Percentiles rank a stretch among this genome's conserved stretches.
These are phyloP conservation scores for Pseudonaja textilis DNA, from an alignment of 2,113 vertebrate species.

Conservation along the genomic window DNA sequence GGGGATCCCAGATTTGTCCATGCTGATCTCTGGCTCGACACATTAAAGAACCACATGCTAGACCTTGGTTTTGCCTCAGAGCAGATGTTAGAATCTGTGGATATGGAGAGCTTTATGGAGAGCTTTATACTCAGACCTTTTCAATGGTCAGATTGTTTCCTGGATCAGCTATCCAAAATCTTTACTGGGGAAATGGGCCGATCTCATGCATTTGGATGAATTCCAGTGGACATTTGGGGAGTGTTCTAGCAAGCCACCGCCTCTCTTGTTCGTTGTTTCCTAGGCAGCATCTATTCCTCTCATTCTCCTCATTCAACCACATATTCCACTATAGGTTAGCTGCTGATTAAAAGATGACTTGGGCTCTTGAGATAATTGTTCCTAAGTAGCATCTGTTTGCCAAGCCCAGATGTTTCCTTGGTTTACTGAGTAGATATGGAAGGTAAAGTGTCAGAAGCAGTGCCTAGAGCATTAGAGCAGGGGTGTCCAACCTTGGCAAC, in stretches of 20 bases:
- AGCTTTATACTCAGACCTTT: not conserved
- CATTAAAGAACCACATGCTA: not conserved
- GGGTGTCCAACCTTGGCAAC: no score
- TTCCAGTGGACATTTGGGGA: not conserved
- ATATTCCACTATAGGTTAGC: not conserved
- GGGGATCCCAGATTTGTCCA: not conserved
- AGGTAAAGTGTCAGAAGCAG: not conserved
- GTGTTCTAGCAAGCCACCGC: not conserved
- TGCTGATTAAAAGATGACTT: not conserved
- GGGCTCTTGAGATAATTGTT: not conserved
- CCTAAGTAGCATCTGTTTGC: not conserved
- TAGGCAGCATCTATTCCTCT: not conserved
- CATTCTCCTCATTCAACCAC: not conserved
- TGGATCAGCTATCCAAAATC: not conserved
- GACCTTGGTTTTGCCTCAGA: not conserved
- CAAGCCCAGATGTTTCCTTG: not conserved
- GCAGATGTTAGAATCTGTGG: not conserved
- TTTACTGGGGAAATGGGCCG: not conserved
- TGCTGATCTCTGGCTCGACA: not conserved
- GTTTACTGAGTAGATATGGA: not conserved
- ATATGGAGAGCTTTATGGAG: not conserved
- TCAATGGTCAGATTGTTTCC: not conserved
- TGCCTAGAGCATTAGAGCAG: not conserved
- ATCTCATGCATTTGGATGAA: not conserved
- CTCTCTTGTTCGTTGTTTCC: not conserved